These are phyloP conservation scores for Sebastes baramenuke DNA, from an alignment of 2,797 vertebrate genomes.

Conservation along the genomic window DNA sequence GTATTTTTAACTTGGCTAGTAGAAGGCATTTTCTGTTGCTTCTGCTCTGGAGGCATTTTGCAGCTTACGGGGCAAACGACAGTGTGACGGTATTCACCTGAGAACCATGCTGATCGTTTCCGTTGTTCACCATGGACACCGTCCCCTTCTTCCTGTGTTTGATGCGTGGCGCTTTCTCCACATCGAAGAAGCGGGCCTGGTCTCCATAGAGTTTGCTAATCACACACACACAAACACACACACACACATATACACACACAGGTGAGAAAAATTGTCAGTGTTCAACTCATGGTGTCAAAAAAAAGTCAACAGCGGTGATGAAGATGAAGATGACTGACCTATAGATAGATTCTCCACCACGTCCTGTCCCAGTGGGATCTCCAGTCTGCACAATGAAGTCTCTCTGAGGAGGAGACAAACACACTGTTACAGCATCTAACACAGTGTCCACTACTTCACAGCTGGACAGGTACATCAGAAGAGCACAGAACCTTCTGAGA, in stretches of 20 bases:
- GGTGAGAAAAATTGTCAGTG: neutral
- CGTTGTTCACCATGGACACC: slow-evolving; percentile 98
- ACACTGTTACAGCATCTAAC: neutral
- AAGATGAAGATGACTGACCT: slow-evolving; percentile 81
- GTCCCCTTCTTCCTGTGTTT: slow-evolving; percentile 96
- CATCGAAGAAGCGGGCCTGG: slow-evolving; percentile 94
- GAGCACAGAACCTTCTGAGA: neutral
- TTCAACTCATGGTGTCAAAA: neutral
- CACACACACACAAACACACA: neutral
- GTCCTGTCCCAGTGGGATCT: slow-evolving; percentile 93
- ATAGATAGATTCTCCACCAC: slow-evolving; percentile 94
- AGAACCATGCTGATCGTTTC: slow-evolving; percentile 92
- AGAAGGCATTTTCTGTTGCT: neutral
- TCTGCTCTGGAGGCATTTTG: neutral
- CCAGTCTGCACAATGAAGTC: slow-evolving; percentile 96
- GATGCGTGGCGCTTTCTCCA: slow-evolving; percentile 92
- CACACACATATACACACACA: neutral
- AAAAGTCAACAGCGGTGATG: neutral
- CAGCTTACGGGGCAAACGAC: neutral
- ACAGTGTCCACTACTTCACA: neutral
- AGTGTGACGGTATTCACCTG: slow-evolving; percentile 82
- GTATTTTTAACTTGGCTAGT: neutral
- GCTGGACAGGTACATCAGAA: neutral
- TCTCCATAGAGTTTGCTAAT: slow-evolving; percentile 94
- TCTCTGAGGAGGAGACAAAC: slow-evolving; percentile 79